phyloP scores from a whole-genome alignment of 2,797 vertebrate species.

The Gymnoscopelus microlampas region DNA sequence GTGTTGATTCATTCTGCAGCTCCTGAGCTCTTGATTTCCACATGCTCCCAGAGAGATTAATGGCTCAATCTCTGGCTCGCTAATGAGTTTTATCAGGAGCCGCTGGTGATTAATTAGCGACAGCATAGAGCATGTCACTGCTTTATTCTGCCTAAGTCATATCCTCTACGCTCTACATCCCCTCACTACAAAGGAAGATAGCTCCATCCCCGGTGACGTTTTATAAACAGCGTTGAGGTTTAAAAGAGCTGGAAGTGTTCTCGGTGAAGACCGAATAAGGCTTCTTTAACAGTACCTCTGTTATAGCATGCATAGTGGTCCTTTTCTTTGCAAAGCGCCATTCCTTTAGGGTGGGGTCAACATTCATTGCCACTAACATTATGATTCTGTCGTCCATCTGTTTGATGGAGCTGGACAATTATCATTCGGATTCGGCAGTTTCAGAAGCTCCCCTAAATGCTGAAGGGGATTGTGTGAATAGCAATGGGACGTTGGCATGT shows the following conservation, averaged over 20 bases:
- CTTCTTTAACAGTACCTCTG: neutral
- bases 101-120: slow-evolving; percentile 79
- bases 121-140: slow-evolving; percentile 69
- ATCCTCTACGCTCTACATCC: slow-evolving; percentile 48
- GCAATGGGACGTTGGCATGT: too few relatives aligned
- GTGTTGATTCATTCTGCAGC: slow-evolving; percentile 42
- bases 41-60: slow-evolving; percentile 68
- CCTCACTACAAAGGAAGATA: slow-evolving; percentile 35
- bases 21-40: slow-evolving; percentile 60
- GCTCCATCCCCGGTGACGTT: slow-evolving; percentile 49
- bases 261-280: slow-evolving; percentile 14
- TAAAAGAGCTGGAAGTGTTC: slow-evolving; percentile 25
- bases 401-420: neutral
- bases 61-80: slow-evolving; percentile 69
- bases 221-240: slow-evolving; percentile 39
- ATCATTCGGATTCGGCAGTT: neutral
- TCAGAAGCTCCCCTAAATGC: neutral
- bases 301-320: neutral
- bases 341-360: neutral
- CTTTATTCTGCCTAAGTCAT: slow-evolving; percentile 61
- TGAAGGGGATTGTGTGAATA: neutral
- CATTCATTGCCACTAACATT: neutral
- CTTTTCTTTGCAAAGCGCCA: neutral
- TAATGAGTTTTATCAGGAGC: slow-evolving; percentile 80
- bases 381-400: neutral